Evolutionary conservation across 2,113 vertebrate species (phyloP).

Genomic region (Pontoporia blainvillei): DNA sequence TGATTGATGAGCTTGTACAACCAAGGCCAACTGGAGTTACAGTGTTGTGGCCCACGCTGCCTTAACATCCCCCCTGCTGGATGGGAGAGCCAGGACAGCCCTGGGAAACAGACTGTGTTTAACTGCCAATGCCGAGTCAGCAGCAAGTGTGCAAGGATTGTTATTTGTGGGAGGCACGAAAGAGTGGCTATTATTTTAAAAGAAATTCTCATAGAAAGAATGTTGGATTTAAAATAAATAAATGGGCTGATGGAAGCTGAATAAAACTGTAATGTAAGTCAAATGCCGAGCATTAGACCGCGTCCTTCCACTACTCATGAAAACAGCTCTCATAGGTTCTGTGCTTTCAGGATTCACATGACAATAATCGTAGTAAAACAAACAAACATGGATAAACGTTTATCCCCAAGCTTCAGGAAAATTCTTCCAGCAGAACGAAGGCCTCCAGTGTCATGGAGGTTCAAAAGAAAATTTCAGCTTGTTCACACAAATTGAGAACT

Average conservation of each 20-base stretch:
- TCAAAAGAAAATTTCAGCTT: not conserved
- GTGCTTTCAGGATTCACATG: not conserved
- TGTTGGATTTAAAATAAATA: constrained; percentile 64
- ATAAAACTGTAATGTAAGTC: constrained; percentile 9
- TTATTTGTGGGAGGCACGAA: constrained; percentile 66
- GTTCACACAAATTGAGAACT: not conserved
- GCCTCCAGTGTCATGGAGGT: not conserved
- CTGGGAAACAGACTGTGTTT: constrained; percentile 46
- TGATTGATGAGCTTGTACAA: not conserved
- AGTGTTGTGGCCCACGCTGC: not conserved
- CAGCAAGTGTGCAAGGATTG: constrained; percentile 48
- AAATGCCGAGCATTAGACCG: not conserved
- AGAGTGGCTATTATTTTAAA: constrained; percentile 70
- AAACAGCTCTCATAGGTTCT: not conserved
- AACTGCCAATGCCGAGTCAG: constrained; percentile 58
- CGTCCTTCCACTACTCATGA: not conserved
- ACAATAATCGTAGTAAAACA: not conserved
- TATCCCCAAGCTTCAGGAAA: not conserved
- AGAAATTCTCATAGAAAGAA: constrained; percentile 72
- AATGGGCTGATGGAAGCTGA: constrained; percentile 31
- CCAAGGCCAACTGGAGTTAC: not conserved
- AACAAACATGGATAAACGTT: not conserved
- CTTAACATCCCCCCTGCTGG: not conserved
- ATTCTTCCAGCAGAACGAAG: not conserved
- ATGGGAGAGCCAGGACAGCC: not conserved